Evolutionary conservation across 2,797 vertebrate genomes (phyloP).

Genomic region (Trematomus bernacchii): DNA sequence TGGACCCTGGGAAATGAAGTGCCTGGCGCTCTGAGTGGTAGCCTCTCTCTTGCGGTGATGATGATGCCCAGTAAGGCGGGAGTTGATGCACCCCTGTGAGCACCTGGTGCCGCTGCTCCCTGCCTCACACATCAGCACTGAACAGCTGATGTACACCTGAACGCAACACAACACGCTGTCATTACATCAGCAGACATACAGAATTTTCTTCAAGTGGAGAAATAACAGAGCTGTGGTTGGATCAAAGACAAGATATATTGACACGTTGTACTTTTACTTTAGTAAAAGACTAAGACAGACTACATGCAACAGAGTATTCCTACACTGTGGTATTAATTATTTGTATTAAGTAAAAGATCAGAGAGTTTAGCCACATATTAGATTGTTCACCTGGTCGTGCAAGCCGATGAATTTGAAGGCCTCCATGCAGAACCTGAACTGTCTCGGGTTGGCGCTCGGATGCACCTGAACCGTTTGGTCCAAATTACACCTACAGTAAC

Average conservation of each 20-base stretch:
- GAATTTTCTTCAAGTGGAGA: not conserved
- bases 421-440: conserved; percentile 77
- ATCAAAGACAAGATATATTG: no score
- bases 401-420: conserved; percentile 84
- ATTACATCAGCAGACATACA: not conserved
- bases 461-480: conserved; percentile 72
- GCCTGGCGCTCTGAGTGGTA: conserved; percentile 56
- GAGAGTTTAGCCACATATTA: not conserved
- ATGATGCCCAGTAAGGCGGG: fast-evolving
- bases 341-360: no score
- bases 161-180: not conserved
- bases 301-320: no score
- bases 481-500: conserved; percentile 61
- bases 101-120: conserved; percentile 71
- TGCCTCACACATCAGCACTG: conserved; percentile 78
- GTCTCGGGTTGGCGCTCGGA: not conserved
- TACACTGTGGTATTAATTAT: no score
- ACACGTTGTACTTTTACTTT: no score
- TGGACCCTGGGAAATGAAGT: conserved; percentile 85
- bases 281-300: no score
- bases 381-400: conserved; percentile 71
- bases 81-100: conserved; percentile 67
- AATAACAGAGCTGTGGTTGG: not conserved
- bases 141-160: conserved; percentile 85
- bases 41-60: conserved; percentile 65